phyloP scores from a whole-genome alignment of 1,140 invertebrate species.

The Caenorhabditis briggsae region DNA sequence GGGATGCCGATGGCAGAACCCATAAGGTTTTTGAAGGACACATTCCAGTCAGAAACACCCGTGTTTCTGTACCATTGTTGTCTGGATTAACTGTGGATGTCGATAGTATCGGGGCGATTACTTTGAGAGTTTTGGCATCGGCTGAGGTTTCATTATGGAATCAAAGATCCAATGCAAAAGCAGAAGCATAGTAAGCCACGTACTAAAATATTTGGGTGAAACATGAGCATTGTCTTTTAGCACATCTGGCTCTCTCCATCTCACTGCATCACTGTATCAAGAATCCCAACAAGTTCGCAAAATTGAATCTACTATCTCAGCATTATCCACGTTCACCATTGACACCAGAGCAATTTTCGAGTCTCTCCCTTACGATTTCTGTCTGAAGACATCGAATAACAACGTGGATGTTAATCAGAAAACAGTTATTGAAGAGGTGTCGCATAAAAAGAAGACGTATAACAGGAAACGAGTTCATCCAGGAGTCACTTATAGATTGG shows the following conservation, averaged over 20 bases:
- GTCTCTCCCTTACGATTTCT: slow-evolving; percentile 31
- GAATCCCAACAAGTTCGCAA: not conserved
- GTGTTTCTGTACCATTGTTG: slow-evolving; percentile 15
- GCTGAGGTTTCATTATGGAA: slow-evolving; percentile 30
- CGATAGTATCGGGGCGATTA: slow-evolving; percentile 17
- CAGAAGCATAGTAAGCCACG: slow-evolving; percentile 4
- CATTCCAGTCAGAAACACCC: not conserved
- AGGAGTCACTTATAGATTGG: slow-evolving; percentile 28
- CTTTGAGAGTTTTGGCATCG: slow-evolving; percentile 23
- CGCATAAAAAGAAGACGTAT: slow-evolving; percentile 22
- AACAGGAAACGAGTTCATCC: not conserved
- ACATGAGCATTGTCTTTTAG: not conserved
- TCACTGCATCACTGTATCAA: not conserved
- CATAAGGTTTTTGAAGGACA: slow-evolving; percentile 43
- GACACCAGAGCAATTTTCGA: slow-evolving; percentile 37
- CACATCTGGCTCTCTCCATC: not conserved
- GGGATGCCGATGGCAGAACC: slow-evolving; percentile 49
- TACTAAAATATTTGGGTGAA: no score
- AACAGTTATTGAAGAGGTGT: not conserved
- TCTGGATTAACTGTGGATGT: slow-evolving; percentile 48
- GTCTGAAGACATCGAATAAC: slow-evolving; percentile 9
- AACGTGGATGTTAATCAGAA: slow-evolving; percentile 14
- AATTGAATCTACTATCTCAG: not conserved
- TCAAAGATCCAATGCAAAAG: slow-evolving; percentile 18
- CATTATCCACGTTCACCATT: slow-evolving; percentile 2